These are phyloP conservation scores for Pissodes strobi DNA, from an alignment of 1,140 invertebrate genomes.

Conservation along the genomic window DNA sequence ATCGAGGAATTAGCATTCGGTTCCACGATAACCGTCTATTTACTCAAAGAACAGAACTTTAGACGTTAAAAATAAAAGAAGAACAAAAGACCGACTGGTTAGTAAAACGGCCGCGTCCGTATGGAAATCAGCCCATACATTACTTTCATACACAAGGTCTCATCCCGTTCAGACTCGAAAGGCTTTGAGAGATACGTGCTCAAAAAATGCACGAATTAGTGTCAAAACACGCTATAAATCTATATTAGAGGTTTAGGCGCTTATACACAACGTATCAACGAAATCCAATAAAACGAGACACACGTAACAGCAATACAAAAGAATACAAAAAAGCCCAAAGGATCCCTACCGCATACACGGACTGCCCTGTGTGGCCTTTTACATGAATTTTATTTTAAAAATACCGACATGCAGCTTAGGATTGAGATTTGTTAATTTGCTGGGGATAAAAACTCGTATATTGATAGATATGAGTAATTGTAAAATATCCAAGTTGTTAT, in stretches of 20 bases:
- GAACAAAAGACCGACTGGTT: too few species aligned
- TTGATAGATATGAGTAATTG: too few species aligned
- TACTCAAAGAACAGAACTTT: too few species aligned
- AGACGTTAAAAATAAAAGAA: too few species aligned
- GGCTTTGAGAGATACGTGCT: conserved; percentile 16
- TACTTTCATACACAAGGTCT: conserved; percentile 4
- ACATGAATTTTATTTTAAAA: too few species aligned
- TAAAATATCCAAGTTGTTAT: too few species aligned
- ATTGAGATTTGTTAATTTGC: too few species aligned
- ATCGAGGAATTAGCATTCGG: too few species aligned
- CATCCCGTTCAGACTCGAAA: conserved; percentile 7
- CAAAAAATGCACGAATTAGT: conserved; percentile 42
- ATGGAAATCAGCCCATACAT: conserved; percentile 6
- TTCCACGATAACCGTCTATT: too few species aligned
- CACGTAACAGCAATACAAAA: conserved; percentile 34
- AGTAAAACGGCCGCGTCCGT: neutral
- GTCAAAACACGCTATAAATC: conserved; percentile 49
- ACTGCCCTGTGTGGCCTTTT: neutral
- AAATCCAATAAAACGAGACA: conserved; percentile 47
- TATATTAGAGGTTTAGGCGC: conserved; percentile 45
- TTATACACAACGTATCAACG: conserved; percentile 40
- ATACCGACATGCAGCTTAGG: too few species aligned
- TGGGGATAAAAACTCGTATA: too few species aligned
- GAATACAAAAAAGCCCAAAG: conserved; percentile 33
- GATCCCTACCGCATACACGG: conserved; percentile 9